Base-by-base conservation (phyloP, 2,113 vertebrate genomes). In the Verasper variegatus region DNA sequence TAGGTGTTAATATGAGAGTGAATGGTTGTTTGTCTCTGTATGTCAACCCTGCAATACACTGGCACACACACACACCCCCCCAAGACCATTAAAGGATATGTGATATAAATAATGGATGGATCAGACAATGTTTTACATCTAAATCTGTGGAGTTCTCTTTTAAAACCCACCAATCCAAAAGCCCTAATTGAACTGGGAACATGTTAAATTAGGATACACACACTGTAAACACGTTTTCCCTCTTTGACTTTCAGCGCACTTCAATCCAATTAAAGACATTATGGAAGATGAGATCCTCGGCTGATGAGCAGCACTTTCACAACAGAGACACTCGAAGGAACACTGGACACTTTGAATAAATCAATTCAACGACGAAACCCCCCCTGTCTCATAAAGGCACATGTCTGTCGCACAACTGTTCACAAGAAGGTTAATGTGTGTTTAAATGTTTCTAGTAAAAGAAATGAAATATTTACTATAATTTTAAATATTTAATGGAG, bases 231-330 rank as follows among this genome's bases (percentile, higher is more conserved):
- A 74, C 1, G 55, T 17, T 59, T 21, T 31, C 73, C 21, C 55
- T 68, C 42, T 68, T 45, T 75, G 21, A 69, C 45, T 66, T 71
- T 15, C 81, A 83, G 74, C 65, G 71, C 55, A 81, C 68, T 85
- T 74, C 5, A 65, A 55, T 40, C 55, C 55, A 63, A 68, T 83
- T 75, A 66, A 15, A 64, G 26, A 73, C 49, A 81, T 81, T 70
- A 71, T 42, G 23, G 54, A 71, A 58, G 65, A 64, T 63, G 67
- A 59, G 26, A 23, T 84, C 47, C 40, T 64, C 63, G 57, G 27
- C 59, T 61, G 49, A 52, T 83, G 31, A 85, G 64, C 4, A 69
- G 52, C 70, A 66, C 60, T 65, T 74, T 70, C 37, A 62, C 0
- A 37, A 31, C 31, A 62, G 40, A 45, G 18, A 74, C 65, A 45